These are phyloP conservation scores for Spongilla lacustris DNA, from an alignment of 37 sponge, comb jelly and placozoan species.

Conservation along the genomic window DNA sequence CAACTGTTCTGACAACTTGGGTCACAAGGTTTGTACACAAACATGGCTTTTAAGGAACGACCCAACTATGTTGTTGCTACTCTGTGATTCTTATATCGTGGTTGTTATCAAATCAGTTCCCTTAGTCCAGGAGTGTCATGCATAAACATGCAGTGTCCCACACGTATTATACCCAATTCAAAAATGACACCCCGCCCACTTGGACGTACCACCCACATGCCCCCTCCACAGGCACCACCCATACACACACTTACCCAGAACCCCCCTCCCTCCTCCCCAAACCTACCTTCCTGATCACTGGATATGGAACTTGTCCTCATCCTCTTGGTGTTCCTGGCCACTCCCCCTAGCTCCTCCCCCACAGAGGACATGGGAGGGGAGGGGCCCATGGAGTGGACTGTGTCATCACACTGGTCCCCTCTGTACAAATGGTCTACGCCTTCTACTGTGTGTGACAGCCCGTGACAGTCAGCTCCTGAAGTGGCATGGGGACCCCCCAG, in stretches of 20 bases:
- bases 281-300: background rate
- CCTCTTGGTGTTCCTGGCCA: constrained; percentile 58
- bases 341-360: constrained; percentile 11
- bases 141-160: no score
- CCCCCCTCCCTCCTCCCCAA: background rate
- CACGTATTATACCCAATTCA: no score
- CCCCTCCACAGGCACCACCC: constrained; percentile 34
- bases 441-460: background rate
- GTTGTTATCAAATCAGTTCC: no score
- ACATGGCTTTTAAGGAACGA: no score
- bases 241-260: constrained; percentile 28
- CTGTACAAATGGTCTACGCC: background rate
- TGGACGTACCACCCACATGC: constrained; percentile 28
- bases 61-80: no score
- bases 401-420: background rate
- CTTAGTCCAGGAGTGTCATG: no score
- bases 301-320: constrained; percentile 7
- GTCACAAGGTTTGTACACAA: no score
- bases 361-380: background rate
- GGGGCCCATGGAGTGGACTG: background rate
- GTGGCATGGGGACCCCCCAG: background rate
- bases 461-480: background rate
- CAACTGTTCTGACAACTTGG: background rate
- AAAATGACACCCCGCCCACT: background rate
- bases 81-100: no score